Base-by-base conservation (phyloP, 2,888 invertebrate species). In the Acanthosepion lycidas region DNA sequence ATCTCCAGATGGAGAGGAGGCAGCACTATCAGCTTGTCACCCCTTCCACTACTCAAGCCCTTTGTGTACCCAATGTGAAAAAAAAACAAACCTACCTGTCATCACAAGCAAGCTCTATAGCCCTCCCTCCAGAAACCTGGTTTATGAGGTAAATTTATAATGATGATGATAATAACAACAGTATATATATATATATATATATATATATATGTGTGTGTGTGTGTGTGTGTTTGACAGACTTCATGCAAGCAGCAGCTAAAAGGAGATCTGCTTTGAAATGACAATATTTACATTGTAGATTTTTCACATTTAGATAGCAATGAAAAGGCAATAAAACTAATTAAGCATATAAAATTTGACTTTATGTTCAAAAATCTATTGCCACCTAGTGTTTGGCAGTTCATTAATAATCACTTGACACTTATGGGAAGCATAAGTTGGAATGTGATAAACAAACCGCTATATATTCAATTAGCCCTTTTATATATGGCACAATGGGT, bases 401-500 rank as follows among this genome's bases (percentile, higher is more conserved):
- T 78, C 78, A 78, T 78, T 78, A 78, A 78, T 78, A 78, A 78
- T 78, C 78, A 78, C 78, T 78, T 78, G 78, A n/a, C 78, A 78
- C 78, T 78, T 78, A 78, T 78, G n/a, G n/a, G n/a, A 33, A 78
- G 78, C 78, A 33, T 78, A 78, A n/a, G 78, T 78, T 33, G n/a
- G 78, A 78, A 78, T 78, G 78, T 33, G 78, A 78, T 33, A 78
- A 78, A 78, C 78, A 78, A 78, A 78, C 42, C n/a, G n/a, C 78
- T n/a, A 78, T 78, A n/a, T 78, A 78, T 78, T 78, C 78, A 78
- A 78, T 78, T 78, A 78, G n/a, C 12, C n/a, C 5, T 78, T 78
- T 78, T 78, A 33, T 78, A 9, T 78, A 78, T 78, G 78, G 12
- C 78, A 78, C n/a, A 78, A 78, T 78, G n/a, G 12, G 78, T 3